phyloP scores from a whole-genome alignment of 1,140 invertebrate genomes.

The Drosophila pseudoananassae region DNA sequence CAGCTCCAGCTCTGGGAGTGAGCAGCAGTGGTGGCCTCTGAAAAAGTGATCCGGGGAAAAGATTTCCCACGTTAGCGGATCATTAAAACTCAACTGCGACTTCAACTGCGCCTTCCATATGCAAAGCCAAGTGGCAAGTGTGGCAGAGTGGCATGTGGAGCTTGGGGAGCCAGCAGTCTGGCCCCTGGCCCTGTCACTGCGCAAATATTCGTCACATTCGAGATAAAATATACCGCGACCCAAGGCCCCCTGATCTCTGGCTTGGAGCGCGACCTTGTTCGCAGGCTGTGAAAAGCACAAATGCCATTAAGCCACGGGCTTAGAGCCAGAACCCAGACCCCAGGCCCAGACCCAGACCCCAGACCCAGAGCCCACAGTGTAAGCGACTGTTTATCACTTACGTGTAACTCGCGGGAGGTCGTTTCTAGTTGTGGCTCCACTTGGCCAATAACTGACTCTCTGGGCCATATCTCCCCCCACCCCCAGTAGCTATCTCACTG shows the following conservation, averaged over 20 bases:
- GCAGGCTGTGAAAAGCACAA: neutral
- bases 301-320: neutral
- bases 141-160: neutral
- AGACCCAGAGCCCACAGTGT: too few relatives aligned
- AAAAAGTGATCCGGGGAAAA: conserved; percentile 5
- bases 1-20: conserved; percentile 28
- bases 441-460: neutral
- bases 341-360: too few relatives aligned
- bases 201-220: too few relatives aligned
- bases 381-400: neutral
- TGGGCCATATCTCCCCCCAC: too few relatives aligned
- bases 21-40: conserved; percentile 18
- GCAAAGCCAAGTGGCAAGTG: neutral
- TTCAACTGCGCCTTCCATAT: conserved; percentile 22
- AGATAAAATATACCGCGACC: too few relatives aligned
- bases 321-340: neutral
- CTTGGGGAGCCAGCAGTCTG: too few relatives aligned
- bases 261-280: neutral
- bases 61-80: conserved; percentile 76
- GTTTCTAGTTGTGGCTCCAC: neutral
- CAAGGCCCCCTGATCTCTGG: too few relatives aligned
- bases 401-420: neutral
- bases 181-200: too few relatives aligned
- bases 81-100: conserved; percentile 70
- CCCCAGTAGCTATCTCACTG: too few relatives aligned